Evolutionary conservation across 2,113 vertebrate genomes (phyloP), one percentile per base, ranked within the genome.

Genomic region (Mystacornis crossleyi): DNA sequence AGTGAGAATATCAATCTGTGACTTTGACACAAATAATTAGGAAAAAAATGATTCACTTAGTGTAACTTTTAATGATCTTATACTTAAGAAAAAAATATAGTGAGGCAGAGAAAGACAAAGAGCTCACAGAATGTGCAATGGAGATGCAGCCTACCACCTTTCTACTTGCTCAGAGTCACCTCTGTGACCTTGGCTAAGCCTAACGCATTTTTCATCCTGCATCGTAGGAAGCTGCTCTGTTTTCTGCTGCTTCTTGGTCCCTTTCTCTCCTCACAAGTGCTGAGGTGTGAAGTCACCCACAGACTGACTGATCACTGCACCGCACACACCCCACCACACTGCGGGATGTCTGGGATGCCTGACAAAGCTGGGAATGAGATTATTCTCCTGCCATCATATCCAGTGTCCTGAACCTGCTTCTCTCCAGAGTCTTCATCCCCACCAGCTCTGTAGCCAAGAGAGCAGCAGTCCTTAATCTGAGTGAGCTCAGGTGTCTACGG

Each of bases 401-500:
- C 31, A 25, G 66, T 45, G 8, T 31, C 45, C 64, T 11, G 5
- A n/a, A 36, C 3, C 58, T 36, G 26, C 51, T n/a, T 8, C 40
- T 29, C 19, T 28, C 21, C 29, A 29, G 38, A 81, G 23, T 9
- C 42, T 2, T 26, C 43, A 31, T 5, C 29, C 70, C 74, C 50
- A 8, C 2, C 23, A 38, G 43, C 1, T 45, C 70, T 45, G 43
- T 0, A 58, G 33, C 4, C 53, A 48, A 25, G 48, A 33, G 8
- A 1, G 58, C 40, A 91, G 54, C 20, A 43, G 43, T 8, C 14
- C 15, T 24, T 7, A 34, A 67, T 9, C 38, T 51, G 28, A 36
- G 8, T 0, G 4, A 36, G 21, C 36, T 55, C 16, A 14, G 5
- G 4, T 2, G 10, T 13, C 51, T 70, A 0, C 34, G 15, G 42